These are phyloP conservation scores for Branchinecta sandiegonensis DNA, from an alignment of 2,888 invertebrate species.

Conservation along the genomic window DNA sequence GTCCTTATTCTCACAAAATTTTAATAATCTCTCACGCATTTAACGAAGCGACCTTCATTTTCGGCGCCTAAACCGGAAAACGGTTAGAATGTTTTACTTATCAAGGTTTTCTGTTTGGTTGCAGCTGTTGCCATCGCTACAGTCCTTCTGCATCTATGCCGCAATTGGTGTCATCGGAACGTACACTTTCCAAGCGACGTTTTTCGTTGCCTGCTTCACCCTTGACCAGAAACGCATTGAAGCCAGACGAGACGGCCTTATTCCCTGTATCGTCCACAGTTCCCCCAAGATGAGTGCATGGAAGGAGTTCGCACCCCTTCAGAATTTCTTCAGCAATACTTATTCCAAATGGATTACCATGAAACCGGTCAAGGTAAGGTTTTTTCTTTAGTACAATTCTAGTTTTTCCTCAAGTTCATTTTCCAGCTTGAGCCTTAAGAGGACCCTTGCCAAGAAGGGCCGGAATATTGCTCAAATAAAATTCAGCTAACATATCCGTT, in stretches of 20 bases:
- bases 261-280: constrained; percentile 51
- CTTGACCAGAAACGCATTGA: constrained; percentile 52
- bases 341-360: constrained; percentile 53
- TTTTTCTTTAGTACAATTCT: constrained; percentile 16
- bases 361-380: constrained; percentile 45
- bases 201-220: constrained; percentile 60
- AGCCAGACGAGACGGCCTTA: constrained; percentile 46
- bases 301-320: constrained; percentile 37
- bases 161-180: constrained; percentile 59
- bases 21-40: too few species aligned
- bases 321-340: constrained; percentile 43
- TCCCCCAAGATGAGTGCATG: constrained; percentile 39
- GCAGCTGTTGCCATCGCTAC: constrained; percentile 59
- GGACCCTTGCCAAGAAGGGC: too few species aligned
- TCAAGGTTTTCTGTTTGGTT: constrained; percentile 27
- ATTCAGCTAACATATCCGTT: too few species aligned
- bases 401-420: background rate
- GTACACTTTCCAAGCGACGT: constrained; percentile 59
- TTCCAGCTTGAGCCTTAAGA: too few species aligned
- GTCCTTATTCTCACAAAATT: too few species aligned
- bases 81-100: background rate
- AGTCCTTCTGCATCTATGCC: constrained; percentile 68
- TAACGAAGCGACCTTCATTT: too few species aligned
- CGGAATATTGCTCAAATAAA: too few species aligned
- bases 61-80: background rate